These are phyloP conservation scores for Macroteleia sp. DNA, from an alignment of 2,888 invertebrate species.

Conservation along the genomic window DNA sequence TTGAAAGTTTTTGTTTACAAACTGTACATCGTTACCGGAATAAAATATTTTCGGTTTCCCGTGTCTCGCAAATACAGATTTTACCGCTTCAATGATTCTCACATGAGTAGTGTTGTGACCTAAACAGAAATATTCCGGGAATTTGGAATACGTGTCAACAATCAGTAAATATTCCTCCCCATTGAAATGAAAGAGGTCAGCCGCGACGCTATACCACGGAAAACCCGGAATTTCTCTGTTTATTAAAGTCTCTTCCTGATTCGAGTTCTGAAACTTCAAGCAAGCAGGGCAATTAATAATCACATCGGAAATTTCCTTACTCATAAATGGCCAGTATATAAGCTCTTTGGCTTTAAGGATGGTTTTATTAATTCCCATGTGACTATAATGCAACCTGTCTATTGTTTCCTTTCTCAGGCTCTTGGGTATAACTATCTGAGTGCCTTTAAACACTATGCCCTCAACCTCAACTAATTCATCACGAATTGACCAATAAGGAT, in stretches of 20 bases:
- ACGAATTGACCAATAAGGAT: slow-evolving; percentile 22
- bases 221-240: slow-evolving; percentile 49
- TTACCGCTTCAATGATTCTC: slow-evolving; percentile 63
- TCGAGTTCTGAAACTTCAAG: slow-evolving; percentile 18
- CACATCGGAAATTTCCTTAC: slow-evolving; percentile 56
- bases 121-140: slow-evolving; percentile 63
- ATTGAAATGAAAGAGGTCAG: slow-evolving; percentile 66
- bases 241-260: slow-evolving; percentile 65
- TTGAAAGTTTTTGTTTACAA: slow-evolving; percentile 33
- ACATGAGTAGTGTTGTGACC: slow-evolving; percentile 47
- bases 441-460: slow-evolving; percentile 36
- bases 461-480: slow-evolving; percentile 5
- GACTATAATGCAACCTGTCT: slow-evolving; percentile 37
- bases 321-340: slow-evolving; percentile 53
- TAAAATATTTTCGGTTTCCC: slow-evolving; percentile 60
- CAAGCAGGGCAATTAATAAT: slow-evolving; percentile 64
- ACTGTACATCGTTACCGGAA: slow-evolving; percentile 68
- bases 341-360: slow-evolving; percentile 47
- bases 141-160: slow-evolving; percentile 68
- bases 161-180: slow-evolving; percentile 64
- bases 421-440: slow-evolving; percentile 44
- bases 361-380: slow-evolving; percentile 29
- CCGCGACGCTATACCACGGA: slow-evolving; percentile 66
- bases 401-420: slow-evolving; percentile 41
- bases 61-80: slow-evolving; percentile 65